Conservation (phyloP, 2,888 invertebrate genomes). For the Agrochola macilenta region DNA sequence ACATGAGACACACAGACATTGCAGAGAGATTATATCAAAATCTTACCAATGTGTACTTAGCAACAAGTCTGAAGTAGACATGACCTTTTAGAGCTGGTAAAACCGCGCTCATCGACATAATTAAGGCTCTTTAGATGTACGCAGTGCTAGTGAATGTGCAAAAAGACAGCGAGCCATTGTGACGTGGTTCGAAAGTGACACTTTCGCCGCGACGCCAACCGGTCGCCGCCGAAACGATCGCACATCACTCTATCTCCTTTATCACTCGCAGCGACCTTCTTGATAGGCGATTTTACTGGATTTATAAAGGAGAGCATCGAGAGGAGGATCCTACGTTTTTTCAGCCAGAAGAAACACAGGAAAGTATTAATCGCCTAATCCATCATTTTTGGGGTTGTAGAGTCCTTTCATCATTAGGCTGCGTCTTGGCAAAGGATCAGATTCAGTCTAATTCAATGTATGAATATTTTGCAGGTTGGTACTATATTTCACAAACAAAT, state of each 20-base stretch:
- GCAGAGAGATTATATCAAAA: neutral
- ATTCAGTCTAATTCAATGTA: neutral
- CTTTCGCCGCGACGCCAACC: slow-evolving; percentile 74
- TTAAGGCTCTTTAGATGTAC: slow-evolving; percentile 61
- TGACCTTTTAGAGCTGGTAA: slow-evolving; percentile 5
- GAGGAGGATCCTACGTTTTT: neutral
- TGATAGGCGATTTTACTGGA: neutral
- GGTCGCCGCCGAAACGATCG: slow-evolving; percentile 62
- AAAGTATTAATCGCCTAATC: neutral
- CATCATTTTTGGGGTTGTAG: neutral
- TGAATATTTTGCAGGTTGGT: neutral
- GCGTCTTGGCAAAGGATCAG: neutral
- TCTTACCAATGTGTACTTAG: neutral
- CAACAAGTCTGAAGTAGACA: neutral
- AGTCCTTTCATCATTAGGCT: neutral
- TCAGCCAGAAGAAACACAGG: neutral
- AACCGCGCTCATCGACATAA: slow-evolving; percentile 54
- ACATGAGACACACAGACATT: too few relatives aligned
- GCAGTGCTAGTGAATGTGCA: slow-evolving; percentile 71
- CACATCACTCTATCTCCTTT: slow-evolving; percentile 47
- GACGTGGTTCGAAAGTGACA: slow-evolving; percentile 79
- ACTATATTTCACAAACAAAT: neutral
- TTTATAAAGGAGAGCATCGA: neutral
- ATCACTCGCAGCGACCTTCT: slow-evolving; percentile 10
- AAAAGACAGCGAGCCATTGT: slow-evolving; percentile 72